Evolutionary conservation across 2,888 invertebrate genomes (phyloP).

Genomic region (Myopa testacea): DNA sequence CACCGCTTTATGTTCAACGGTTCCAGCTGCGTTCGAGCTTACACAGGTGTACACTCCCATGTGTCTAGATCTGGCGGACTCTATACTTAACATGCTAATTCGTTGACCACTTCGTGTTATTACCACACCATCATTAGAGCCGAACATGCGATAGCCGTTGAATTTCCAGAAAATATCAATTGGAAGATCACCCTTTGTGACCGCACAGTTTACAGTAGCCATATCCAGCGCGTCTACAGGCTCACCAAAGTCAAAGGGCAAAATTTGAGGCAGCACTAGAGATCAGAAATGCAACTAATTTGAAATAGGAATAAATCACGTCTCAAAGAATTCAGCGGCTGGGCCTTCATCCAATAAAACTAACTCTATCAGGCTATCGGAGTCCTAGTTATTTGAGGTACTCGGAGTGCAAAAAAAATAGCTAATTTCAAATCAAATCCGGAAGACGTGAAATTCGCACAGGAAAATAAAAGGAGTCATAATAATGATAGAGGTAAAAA

Average conservation of each 20-base stretch:
- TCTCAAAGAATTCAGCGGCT: no score
- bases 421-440: no score
- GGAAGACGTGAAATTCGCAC: not conserved
- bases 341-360: no score
- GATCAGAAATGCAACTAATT: slow-evolving; percentile 8
- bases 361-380: no score
- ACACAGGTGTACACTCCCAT: slow-evolving; percentile 75
- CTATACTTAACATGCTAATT: slow-evolving; percentile 72
- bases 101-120: slow-evolving; percentile 59
- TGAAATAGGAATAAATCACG: no score
- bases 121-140: slow-evolving; percentile 56
- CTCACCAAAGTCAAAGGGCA: slow-evolving; percentile 72
- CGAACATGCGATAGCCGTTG: slow-evolving; percentile 70
- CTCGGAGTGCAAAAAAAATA: no score
- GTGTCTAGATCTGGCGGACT: slow-evolving; percentile 71
- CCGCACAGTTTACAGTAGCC: slow-evolving; percentile 71
- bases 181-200: slow-evolving; percentile 74
- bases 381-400: no score
- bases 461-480: not conserved
- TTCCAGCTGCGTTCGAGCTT: slow-evolving; percentile 72
- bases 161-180: slow-evolving; percentile 76
- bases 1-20: slow-evolving; percentile 66
- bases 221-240: slow-evolving; percentile 74
- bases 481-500: not conserved
- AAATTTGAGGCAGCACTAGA: slow-evolving; percentile 72